Base-by-base conservation (phyloP, 2,113 vertebrate genomes). In the Pachypanchax playfairii region DNA sequence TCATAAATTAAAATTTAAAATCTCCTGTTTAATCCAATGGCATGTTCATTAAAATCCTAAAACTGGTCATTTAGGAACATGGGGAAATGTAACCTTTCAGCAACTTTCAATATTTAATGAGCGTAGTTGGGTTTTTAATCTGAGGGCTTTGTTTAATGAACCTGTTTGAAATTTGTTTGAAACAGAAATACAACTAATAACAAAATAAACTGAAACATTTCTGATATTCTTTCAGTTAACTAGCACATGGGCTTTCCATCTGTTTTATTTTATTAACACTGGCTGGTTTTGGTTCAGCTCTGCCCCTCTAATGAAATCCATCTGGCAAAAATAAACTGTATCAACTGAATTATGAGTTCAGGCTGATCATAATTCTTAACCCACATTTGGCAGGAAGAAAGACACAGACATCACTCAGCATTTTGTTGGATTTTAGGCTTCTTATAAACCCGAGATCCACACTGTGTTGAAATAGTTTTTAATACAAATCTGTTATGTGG, bases 31-130 rank as follows among this genome's bases (percentile, higher is more conserved):
- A 81, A 89, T 83, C 77, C 66, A 83, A 68, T 78, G 64, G 74
- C 71, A 62, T 75, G 58, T 73, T 86, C 76, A 84, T 86, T 86
- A 75, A 78, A 85, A 82, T 76, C 43, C 62, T 64, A 66, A 84
- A 85, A 85, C 60, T 73, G 60, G 36, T 64, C 64, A 82, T 84
- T 83, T 80, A 85, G 52, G 24, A 80, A 71, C 59, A 75, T 73
- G 80, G 54, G 41, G 65, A 77, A 82, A 81, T 73, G 55, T 71
- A 80, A 83, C 73, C 60, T 82, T 85, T 89, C 67, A 79, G 73
- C 62, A 85, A 74, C 65, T 77, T 79, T 85, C 65, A 85, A 75
- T 83, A 80, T 75, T 85, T 85, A 83, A 84, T 79, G 80, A 82
- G 51, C 38, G 13, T 62, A 82, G 60, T 79, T 73, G 75, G 75